phyloP scores from a whole-genome alignment of 2,888 invertebrate genomes.

The Parapristionchus giblindavisi region DNA sequence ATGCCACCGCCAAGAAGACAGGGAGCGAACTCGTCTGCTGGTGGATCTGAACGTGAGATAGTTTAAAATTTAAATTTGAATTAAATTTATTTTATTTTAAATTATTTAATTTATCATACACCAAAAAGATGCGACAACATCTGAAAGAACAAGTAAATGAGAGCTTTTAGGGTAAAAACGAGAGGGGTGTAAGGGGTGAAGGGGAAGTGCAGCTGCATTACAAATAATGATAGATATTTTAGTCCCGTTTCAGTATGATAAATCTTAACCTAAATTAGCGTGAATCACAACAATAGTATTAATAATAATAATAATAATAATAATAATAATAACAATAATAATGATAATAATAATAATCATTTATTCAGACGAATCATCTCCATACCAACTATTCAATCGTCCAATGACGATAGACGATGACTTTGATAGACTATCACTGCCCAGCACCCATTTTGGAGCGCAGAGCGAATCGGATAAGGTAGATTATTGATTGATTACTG shows the following conservation, averaged over 20 bases:
- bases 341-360: too few species aligned
- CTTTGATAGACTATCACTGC: conserved; percentile 5
- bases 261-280: too few species aligned
- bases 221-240: too few species aligned
- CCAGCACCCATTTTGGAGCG: conserved; percentile 29
- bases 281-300: too few species aligned
- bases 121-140: neutral
- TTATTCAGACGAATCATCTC: neutral
- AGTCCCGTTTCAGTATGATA: neutral
- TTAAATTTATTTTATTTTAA: neutral
- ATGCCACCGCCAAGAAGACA: conserved; percentile 3
- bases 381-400: conserved; percentile 34
- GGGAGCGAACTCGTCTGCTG: neutral
- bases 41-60: neutral
- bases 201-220: neutral
- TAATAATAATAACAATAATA: too few species aligned
- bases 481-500: neutral
- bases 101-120: neutral
- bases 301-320: too few species aligned
- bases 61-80: too few species aligned
- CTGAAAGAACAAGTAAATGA: neutral
- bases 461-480: conserved; percentile 35
- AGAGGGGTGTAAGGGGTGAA: neutral
- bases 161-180: neutral
- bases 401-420: conserved; percentile 16